Base-by-base conservation (phyloP, 2,113 vertebrate species). In the Oplegnathus fasciatus region DNA sequence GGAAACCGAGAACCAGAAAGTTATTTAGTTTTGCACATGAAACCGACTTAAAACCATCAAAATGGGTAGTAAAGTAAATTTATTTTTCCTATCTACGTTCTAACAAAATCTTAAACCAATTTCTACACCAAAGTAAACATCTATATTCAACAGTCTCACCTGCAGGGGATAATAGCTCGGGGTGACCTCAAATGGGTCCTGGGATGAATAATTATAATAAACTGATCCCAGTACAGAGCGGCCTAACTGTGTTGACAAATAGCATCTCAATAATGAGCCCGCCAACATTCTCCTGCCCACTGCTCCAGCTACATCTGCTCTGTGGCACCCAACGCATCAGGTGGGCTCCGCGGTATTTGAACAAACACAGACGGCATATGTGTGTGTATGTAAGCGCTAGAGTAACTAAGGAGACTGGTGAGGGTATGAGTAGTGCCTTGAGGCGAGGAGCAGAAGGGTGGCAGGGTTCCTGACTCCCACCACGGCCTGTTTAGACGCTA, bases 221-320 rank as follows among this genome's bases (percentile, higher is more conserved):
- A 79, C 72, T 18, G 15, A 55, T 77, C 42, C 82, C 57, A 62
- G 71, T 62, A 48, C 66, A 87, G 66, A 82, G 55, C 20, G 18
- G 54, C 40, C 60, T 67, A 73, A 80, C 65, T 34, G n/a, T 30
- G 42, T 46, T 34, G 58, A 61, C 78, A 82, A 73, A 44, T 75
- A 82, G 61, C 76, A 66, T 83, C 85, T 90, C 79, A 80, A 67
- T 89, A 72, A 90, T 78, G 75, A 85, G 83, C 80, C 46, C 32
- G 40, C 65, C 73, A 69, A 71, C 15, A 13, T 79, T 72, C 72
- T 54, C 73, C 69, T 55, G 60, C 87, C 80, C 75, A 79, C 70
- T 67, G 71, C 85, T 64, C 78, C 74, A 82, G 67, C 78, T 89
- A 85, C 93, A 93, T 92, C 82, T 92, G 92, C 86, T 92, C 87